Evolutionary conservation across 2,113 vertebrate species (phyloP), one percentile per base, ranked within the genome.

Genomic region (Athene noctua): DNA sequence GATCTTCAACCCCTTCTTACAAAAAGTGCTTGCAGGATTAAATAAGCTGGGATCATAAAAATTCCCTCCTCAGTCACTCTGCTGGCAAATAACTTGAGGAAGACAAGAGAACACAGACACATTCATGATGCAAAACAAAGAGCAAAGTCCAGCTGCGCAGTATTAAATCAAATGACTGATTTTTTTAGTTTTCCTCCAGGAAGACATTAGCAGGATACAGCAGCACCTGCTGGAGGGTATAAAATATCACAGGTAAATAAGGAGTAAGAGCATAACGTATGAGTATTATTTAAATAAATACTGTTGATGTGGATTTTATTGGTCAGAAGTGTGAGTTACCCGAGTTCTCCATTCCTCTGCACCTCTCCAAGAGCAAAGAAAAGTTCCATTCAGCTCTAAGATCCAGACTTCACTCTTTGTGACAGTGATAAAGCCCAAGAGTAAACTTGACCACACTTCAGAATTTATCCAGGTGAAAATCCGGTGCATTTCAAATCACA

Each of bases 151-250:
- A 72, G 32, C 17, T 66, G 29, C 73, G n/a, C 3, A 30, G 29
- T 51, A 68, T 67, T 49, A 63, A 67, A 87, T 65, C 32, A 62
- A 66, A 34, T 22, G 5, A 51, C 20, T 16, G 32, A 13, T 16
- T 23, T 34, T 51, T 77, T 84, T 47, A 49, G 32, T 75, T 78
- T 55, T 8, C 1, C 18, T 82, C 19, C 21, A n/a, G 0, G 0
- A 73, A 0, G 2, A 66, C 51, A 62, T 80, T 42, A 89, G 70
- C 65, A 92, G 87, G 84, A 85, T 44, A 44, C 79, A 97, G 97
- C 97, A 96, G 86, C 97, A 97, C 94, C 94, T 97, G 90, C 96
- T 96, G 96, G 95, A 95, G 40, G 54, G 30, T 82, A 87, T 67
- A 88, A 90, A 94, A 66, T 54, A 96, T 29, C 85, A 95, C 85